Evolutionary conservation across 2,113 vertebrate species (phyloP), one percentile per base, ranked within the genome.

Genomic region (Gopherus evgoodei): DNA sequence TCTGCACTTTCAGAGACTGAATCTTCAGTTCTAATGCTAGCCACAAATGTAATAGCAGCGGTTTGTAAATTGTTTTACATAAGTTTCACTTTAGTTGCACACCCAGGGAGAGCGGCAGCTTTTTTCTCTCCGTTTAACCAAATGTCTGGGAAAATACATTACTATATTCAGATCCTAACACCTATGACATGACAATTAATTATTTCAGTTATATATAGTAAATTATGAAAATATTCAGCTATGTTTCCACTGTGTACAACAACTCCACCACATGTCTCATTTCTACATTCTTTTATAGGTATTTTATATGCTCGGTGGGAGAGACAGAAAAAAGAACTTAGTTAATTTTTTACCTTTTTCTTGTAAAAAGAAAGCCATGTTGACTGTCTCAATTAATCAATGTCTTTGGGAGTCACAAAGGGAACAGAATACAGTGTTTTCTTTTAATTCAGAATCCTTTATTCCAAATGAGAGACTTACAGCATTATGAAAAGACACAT

Each of bases 341-440:
- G 95, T 95, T 94, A 93, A 98, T 95, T 90, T 98, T 97, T 97
- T 95, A 96, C 97, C 90, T 97, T 94, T 93, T 95, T 83, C 86
- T 91, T 83, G 95, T 93, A 35, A 95, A 91, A 90, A 95, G 93
- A 95, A 96, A 97, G 95, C 88, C 96, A 93, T 75, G 88, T 90
- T 97, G 95, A 95, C 97, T 97, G 83, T 94, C 95, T 94, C 91
- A 97, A 98, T 98, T 98, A 98, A 98, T 98, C 98, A 98, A 95
- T 82, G 97, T 98, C 98, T 96, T 81, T 88, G 75, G 80, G 92
- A 95, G 87, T 69, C 27, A 69, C 95, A 97, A 95, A 97, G 94
- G 87, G 97, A 97, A 91, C 86, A 86, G 88, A 92, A 92, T 57
- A 19, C 87, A n/a, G 52, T 1, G 0, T 83, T 81, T 96, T 93